Evolutionary conservation across 2,113 vertebrate genomes (phyloP).

Genomic region (Fukomys damarensis): DNA sequence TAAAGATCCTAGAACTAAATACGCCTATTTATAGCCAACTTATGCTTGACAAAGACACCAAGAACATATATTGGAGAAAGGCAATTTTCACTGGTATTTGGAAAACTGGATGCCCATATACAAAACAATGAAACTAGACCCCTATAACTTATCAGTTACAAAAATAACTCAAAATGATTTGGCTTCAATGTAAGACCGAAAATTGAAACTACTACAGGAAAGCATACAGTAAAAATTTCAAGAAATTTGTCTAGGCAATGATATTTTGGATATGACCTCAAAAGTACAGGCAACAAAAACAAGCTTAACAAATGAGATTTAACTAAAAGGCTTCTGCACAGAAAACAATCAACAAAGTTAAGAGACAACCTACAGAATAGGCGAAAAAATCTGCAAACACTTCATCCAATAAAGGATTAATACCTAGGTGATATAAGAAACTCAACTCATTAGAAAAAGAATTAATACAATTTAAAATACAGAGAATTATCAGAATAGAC

Average conservation of each 20-base stretch:
- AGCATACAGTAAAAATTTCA: neutral
- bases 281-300: neutral
- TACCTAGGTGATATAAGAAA: neutral
- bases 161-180: neutral
- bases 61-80: neutral
- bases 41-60: neutral
- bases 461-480: neutral
- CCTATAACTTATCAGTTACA: neutral
- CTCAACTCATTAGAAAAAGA: neutral
- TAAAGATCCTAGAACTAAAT: neutral
- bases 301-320: neutral
- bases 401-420: neutral
- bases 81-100: neutral
- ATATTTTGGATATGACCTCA: neutral
- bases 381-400: neutral
- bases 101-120: neutral
- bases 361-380: neutral
- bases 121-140: neutral
- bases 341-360: neutral
- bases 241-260: neutral
- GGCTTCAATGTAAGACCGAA: neutral
- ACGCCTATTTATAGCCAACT: neutral
- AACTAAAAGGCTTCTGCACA: neutral
- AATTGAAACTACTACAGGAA: neutral
- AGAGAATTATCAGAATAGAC: neutral